Evolutionary conservation across 2,113 vertebrate species (phyloP).

Genomic region (Calidris pugnax): DNA sequence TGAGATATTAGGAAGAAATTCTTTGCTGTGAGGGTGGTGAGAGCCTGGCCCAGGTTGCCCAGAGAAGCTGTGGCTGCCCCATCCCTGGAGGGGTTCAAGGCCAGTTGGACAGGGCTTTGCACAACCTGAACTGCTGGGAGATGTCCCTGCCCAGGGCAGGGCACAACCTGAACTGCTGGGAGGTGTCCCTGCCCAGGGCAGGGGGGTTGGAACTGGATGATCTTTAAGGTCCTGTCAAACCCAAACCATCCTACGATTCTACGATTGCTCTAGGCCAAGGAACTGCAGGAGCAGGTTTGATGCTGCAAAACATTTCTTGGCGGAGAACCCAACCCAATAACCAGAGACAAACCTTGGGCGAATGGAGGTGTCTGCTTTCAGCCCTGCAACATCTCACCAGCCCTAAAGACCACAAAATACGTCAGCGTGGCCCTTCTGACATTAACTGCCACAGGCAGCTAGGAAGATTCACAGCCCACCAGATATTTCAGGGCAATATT

Average conservation of each 20-base stretch:
- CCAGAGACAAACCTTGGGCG: background rate
- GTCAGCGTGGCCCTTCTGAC: rapidly evolving
- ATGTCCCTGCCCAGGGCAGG: background rate
- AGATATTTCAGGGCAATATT: background rate
- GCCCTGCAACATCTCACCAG: background rate
- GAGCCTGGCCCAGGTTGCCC: background rate
- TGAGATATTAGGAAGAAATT: background rate
- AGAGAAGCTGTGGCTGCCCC: no score
- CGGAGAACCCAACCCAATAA: background rate
- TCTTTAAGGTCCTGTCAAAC: background rate
- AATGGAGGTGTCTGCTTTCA: rapidly evolving
- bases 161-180: background rate
- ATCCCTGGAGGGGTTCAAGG: background rate
- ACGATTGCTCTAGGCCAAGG: background rate
- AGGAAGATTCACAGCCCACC: background rate
- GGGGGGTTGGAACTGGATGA: background rate
- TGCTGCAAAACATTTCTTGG: background rate
- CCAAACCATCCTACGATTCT: background rate
- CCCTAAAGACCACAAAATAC: background rate
- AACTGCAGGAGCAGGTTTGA: background rate
- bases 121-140: background rate
- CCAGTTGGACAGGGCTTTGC: background rate
- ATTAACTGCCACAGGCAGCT: rapidly evolving
- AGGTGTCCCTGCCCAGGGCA: background rate
- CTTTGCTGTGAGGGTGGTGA: background rate